Evolutionary conservation across 2,888 invertebrate genomes (phyloP).

Genomic region (Cinara cedri): DNA sequence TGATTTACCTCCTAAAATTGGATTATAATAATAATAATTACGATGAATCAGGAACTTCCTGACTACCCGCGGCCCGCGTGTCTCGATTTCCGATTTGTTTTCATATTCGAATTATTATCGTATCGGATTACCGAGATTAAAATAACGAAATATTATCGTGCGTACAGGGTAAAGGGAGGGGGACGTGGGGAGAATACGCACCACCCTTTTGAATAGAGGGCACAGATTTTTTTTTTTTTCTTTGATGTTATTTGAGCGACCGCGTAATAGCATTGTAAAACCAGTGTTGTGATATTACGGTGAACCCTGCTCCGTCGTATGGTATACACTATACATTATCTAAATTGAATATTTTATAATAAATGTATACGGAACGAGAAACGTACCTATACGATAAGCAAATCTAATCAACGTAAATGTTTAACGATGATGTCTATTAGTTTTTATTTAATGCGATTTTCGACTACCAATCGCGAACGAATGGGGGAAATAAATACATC

Average conservation of each 20-base stretch:
- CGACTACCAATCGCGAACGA: not conserved
- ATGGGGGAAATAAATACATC: not conserved
- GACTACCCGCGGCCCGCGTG: too few species aligned
- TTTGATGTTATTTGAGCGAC: constrained; percentile 33
- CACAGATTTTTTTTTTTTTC: constrained; percentile 19
- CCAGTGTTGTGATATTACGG: not conserved
- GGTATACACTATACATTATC: constrained; percentile 23
- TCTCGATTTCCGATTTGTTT: too few species aligned
- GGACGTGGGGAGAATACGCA: not conserved
- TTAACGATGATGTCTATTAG: constrained; percentile 14
- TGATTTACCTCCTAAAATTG: too few species aligned
- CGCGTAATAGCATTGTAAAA: constrained; percentile 3
- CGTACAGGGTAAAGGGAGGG: too few species aligned
- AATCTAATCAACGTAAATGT: constrained; percentile 36
- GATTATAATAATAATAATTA: too few species aligned
- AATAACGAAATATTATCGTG: not conserved
- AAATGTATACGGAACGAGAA: not conserved
- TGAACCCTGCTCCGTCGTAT: not conserved
- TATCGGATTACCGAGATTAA: not conserved
- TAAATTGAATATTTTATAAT: constrained; percentile 33
- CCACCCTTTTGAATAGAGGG: not conserved
- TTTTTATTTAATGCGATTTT: not conserved
- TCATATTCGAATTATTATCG: not conserved
- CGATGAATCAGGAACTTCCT: too few species aligned
- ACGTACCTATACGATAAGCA: not conserved